These are phyloP conservation scores for Dione vanillae DNA, from an alignment of 2,888 invertebrate species.

Conservation along the genomic window DNA sequence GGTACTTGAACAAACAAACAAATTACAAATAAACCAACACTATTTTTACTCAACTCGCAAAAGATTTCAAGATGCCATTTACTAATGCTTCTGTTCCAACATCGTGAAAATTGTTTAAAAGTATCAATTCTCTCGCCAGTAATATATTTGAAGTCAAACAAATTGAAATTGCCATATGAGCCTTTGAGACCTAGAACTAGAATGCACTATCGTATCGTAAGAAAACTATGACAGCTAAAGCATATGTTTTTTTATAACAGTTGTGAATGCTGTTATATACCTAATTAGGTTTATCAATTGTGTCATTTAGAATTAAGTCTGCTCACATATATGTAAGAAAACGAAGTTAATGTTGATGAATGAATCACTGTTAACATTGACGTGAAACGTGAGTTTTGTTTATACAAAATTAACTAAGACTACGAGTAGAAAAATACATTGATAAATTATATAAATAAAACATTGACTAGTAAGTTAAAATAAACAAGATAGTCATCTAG, in stretches of 20 bases:
- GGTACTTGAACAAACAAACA: no score
- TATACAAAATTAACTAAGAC: neutral
- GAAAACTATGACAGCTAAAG: no score
- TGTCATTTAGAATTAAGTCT: no score
- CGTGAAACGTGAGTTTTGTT: neutral
- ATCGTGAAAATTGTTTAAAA: neutral
- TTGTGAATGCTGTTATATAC: no score
- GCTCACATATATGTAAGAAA: no score
- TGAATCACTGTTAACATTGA: slow-evolving; percentile 11
- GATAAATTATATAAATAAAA: neutral
- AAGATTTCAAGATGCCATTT: neutral
- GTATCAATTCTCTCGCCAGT: neutral
- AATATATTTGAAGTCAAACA: no score
- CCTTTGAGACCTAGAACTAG: no score
- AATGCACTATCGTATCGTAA: no score
- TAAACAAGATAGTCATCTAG: slow-evolving; percentile 44
- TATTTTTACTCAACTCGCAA: neutral
- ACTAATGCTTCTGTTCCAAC: neutral
- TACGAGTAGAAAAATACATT: neutral
- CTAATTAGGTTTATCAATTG: no score
- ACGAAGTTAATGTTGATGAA: no score
- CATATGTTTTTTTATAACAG: no score
- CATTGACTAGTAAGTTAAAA: slow-evolving; percentile 15
- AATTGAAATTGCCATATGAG: no score
- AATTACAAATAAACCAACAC: neutral